Conservation (phyloP, 2,113 vertebrate species). For the Smithornis capensis region DNA sequence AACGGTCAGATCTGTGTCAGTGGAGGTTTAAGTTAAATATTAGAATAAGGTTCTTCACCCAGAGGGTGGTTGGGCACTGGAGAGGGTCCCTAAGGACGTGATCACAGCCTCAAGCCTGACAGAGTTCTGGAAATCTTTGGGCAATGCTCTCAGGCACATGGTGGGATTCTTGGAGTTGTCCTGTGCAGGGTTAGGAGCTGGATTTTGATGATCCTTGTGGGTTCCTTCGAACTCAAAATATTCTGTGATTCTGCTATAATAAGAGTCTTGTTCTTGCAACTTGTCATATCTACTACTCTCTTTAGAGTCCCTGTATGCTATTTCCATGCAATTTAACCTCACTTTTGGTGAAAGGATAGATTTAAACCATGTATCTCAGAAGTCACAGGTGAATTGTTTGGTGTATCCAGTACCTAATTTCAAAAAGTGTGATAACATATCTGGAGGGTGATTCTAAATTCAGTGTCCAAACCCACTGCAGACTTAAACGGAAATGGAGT, state of each 20-base stretch:
- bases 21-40: not conserved
- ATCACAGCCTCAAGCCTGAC: not conserved
- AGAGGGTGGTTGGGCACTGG: not conserved
- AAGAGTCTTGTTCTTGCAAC: not conserved
- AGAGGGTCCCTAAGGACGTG: not conserved
- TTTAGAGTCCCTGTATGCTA: not conserved
- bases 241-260: not conserved
- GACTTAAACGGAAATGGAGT: not conserved
- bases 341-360: not conserved
- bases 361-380: not conserved
- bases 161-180: not conserved
- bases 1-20: not conserved
- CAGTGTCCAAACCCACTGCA: not conserved
- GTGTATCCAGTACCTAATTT: not conserved
- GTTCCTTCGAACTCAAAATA: not conserved
- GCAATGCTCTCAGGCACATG: not conserved
- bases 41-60: not conserved
- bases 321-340: not conserved
- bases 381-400: not conserved
- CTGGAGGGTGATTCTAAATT: not conserved
- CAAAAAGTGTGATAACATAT: not conserved
- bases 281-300: not conserved
- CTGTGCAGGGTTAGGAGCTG: not conserved
- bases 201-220: not conserved
- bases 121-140: not conserved